Evolutionary conservation across 1,140 invertebrate genomes (phyloP).

Genomic region (Eubasilissa regina): DNA sequence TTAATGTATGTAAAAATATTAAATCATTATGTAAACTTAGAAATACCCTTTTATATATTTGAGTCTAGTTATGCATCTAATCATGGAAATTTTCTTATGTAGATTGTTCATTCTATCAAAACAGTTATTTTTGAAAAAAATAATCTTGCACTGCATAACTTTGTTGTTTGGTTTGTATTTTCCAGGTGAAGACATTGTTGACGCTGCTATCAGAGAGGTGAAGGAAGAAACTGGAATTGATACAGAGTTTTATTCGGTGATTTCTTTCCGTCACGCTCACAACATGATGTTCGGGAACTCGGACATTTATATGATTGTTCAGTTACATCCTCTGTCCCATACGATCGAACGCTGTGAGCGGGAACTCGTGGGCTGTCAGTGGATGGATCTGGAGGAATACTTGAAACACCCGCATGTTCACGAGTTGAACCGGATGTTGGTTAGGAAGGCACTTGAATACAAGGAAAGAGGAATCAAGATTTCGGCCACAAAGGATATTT

Average conservation of each 20-base stretch:
- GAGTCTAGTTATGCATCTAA: too few species aligned
- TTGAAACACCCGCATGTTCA: conserved; percentile 81
- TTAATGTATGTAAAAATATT: too few species aligned
- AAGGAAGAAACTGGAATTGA: conserved; percentile 90
- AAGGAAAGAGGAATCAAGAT: conserved; percentile 75
- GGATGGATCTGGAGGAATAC: conserved; percentile 89
- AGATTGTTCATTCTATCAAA: too few species aligned
- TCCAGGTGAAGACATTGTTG: conserved; percentile 84
- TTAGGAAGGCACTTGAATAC: conserved; percentile 78
- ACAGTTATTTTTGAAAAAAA: too few species aligned
- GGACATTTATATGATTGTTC: conserved; percentile 87
- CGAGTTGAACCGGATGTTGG: conserved; percentile 80
- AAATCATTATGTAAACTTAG: too few species aligned
- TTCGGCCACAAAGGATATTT: conserved; percentile 68
- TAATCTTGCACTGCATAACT: neutral
- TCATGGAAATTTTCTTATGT: too few species aligned
- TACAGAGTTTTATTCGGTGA: conserved; percentile 81
- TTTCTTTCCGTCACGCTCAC: conserved; percentile 85
- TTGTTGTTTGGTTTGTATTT: conserved; percentile 53
- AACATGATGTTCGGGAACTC: conserved; percentile 83
- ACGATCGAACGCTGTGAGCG: conserved; percentile 79
- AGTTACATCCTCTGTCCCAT: conserved; percentile 78
- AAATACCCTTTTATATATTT: too few species aligned
- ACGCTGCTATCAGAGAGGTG: conserved; percentile 88
- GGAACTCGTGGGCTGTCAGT: conserved; percentile 84